Evolutionary conservation across 2,113 vertebrate species (phyloP), one percentile per base, ranked within the genome.

Genomic region (Trematocara stigmaticum): DNA sequence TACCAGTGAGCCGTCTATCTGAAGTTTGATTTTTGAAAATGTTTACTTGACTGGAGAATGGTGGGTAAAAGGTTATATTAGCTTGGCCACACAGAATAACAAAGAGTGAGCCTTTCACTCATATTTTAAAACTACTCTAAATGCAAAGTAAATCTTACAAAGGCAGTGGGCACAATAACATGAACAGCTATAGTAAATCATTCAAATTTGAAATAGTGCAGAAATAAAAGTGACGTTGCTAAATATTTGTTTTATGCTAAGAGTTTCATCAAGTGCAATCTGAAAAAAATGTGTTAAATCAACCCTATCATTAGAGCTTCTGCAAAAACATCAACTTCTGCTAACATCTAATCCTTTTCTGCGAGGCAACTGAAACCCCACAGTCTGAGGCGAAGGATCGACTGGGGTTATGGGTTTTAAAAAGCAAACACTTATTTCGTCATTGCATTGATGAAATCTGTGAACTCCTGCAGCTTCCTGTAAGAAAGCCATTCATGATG

Each of bases 21-120:
- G 47, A 64, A 83, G 91, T 82, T 42, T 76, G 55, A 90, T 82
- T 81, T 90, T 59, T 85, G 45, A 76, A 81, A 64, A 79, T 84
- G 61, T 90, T 86, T 84, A 83, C 51, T 61, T 79, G 76, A 84
- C 45, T 31, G 80, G 49, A 83, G 71, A 53, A 74, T 83, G n/a
- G 34, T 76, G 56, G 64, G 26, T 84, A 86, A 88, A 81, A 87
- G 51, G 59, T 82, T 80, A 80, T 51, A 52, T 71, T 61, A 80
- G 42, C 20, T 66, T 9, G 18, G 26, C 23, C 55, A 45, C 6
- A 78, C 42, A 10, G 47, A 89, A 88, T 74, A 55, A 55, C 18
- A 88, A 82, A 84, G 61, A 51, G 79, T 35, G 47, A 84, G 52
- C 35, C 35, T 35, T 38, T 23, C 42, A 31, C 9, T 47, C 9